Evolutionary conservation across 2,113 vertebrate species (phyloP).

Genomic region (Equus quagga): DNA sequence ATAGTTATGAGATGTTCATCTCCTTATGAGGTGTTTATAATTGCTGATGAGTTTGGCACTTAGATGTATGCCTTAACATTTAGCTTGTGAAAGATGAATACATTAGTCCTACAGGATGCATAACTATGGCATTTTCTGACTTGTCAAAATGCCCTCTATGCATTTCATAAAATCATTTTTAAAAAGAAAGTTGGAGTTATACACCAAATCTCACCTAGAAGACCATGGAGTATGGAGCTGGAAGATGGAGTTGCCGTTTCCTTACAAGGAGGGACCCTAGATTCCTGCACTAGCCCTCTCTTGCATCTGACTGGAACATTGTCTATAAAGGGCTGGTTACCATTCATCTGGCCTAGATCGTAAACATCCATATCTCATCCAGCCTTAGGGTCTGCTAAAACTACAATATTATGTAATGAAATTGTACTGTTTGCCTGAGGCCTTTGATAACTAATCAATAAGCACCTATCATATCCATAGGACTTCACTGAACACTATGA

Average conservation of each 20-base stretch:
- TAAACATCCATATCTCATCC: background rate
- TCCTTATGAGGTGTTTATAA: background rate
- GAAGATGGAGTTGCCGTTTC: background rate
- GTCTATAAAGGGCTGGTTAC: background rate
- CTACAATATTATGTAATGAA: background rate
- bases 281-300: background rate
- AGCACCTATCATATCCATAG: background rate
- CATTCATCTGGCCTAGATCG: background rate
- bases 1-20: background rate
- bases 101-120: background rate
- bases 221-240: background rate
- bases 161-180: background rate
- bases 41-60: slow-evolving; percentile 43
- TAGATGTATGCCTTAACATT: slow-evolving; percentile 55
- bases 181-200: background rate
- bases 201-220: background rate
- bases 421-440: background rate
- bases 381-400: background rate
- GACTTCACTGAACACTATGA: background rate
- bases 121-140: slow-evolving; percentile 48
- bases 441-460: background rate
- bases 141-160: background rate
- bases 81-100: slow-evolving; percentile 35
- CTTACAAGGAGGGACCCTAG: background rate
- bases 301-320: background rate